Evolutionary conservation across 2,888 invertebrate species (phyloP).

Genomic region (Hedya salicella): DNA sequence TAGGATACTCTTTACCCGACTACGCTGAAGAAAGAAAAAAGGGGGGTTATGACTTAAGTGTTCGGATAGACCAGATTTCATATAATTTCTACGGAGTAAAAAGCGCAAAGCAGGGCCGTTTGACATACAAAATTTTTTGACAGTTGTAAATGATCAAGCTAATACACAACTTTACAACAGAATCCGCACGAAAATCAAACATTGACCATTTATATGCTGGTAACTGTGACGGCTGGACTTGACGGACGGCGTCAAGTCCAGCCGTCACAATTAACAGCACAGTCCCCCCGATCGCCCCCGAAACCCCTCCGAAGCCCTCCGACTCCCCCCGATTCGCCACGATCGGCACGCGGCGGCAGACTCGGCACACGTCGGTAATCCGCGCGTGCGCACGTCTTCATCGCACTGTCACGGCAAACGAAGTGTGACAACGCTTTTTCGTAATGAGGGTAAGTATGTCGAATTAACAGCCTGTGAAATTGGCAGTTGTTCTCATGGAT

Average conservation of each 20-base stretch:
- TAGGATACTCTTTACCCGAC: no score
- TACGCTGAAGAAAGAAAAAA: no score
- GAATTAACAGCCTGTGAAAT: slow-evolving; percentile 34
- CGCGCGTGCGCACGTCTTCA: slow-evolving; percentile 21
- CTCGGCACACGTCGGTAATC: slow-evolving; percentile 26
- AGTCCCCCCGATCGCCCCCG: background rate
- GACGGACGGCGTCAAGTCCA: slow-evolving; percentile 13
- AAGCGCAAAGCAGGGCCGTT: no score
- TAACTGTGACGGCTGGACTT: no score
- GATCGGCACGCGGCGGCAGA: slow-evolving; percentile 18
- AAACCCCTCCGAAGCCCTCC: background rate
- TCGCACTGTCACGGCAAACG: slow-evolving; percentile 58
- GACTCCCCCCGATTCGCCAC: background rate
- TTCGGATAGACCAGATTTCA: no score
- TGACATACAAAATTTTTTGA: no score
- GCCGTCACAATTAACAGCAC: slow-evolving; percentile 18
- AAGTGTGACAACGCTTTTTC: slow-evolving; percentile 72
- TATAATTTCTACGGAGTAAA: no score
- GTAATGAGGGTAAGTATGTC: slow-evolving; percentile 35
- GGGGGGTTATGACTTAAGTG: no score
- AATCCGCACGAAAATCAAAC: slow-evolving; percentile 16
- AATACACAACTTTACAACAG: background rate
- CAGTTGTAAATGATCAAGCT: background rate
- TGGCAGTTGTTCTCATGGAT: slow-evolving; percentile 25
- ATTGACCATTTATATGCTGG: slow-evolving; percentile 9